These are phyloP conservation scores for Desmodus rotundus DNA, from an alignment of 2,113 vertebrate species.

Conservation along the genomic window DNA sequence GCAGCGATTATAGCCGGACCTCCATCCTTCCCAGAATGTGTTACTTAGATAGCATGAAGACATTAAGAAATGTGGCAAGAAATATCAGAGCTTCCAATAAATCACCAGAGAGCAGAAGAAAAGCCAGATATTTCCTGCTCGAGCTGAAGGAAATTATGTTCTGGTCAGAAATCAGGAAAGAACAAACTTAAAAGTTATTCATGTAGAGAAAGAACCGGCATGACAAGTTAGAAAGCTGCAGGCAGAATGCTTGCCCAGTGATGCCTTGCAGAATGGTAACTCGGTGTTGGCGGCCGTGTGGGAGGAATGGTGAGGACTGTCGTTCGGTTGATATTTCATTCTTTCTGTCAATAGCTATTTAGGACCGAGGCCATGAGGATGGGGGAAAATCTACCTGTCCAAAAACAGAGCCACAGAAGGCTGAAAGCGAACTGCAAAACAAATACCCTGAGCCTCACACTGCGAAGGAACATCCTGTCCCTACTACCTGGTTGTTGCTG, in stretches of 20 bases:
- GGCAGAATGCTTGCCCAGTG: neutral
- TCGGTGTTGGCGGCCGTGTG: neutral
- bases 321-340: neutral
- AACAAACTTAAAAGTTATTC: neutral
- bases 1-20: neutral
- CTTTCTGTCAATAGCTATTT: neutral
- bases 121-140: neutral
- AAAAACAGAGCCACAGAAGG: neutral
- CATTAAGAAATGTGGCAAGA: conserved; percentile 5
- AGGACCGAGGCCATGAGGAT: neutral
- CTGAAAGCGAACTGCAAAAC: neutral
- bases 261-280: neutral
- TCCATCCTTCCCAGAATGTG: neutral
- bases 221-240: neutral
- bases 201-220: neutral
- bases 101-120: neutral
- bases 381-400: neutral
- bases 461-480: neutral
- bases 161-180: neutral
- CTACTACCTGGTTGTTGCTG: neutral
- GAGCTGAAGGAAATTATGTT: conserved; percentile 5
- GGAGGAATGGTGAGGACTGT: neutral
- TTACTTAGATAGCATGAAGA: neutral
- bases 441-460: neutral
- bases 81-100: conserved; percentile 1